These are phyloP conservation scores for Limosa lapponica DNA, from an alignment of 2,797 vertebrate species.

Conservation along the genomic window DNA sequence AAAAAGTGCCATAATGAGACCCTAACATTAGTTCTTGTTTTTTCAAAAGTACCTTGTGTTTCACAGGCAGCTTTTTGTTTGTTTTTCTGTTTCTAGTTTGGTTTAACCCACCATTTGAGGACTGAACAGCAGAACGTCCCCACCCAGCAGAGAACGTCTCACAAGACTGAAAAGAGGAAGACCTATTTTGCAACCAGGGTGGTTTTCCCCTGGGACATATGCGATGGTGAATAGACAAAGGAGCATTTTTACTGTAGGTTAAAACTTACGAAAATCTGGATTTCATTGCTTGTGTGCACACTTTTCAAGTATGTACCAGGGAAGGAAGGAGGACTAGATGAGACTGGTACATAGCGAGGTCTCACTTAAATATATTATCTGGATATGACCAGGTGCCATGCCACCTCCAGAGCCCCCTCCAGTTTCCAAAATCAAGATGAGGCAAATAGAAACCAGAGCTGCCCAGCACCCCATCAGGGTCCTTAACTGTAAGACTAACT, in stretches of 20 bases:
- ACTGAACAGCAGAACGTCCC: slow-evolving; percentile 15
- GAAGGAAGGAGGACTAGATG: neutral
- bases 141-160: slow-evolving; percentile 26
- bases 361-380: neutral
- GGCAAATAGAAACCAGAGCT: neutral
- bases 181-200: neutral
- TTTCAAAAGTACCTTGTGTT: neutral
- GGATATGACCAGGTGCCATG: neutral
- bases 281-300: neutral
- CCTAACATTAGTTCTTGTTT: neutral
- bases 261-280: neutral
- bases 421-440: neutral
- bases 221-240: neutral
- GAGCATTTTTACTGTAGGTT: neutral
- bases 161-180: slow-evolving; percentile 33
- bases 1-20: neutral
- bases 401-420: neutral
- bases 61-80: neutral
- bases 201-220: neutral
- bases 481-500: neutral
- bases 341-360: neutral
- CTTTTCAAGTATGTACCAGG: neutral
- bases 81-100: neutral
- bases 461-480: neutral
- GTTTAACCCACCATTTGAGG: neutral